Conservation (phyloP, 2,797 vertebrate species). For the Myiotriccus ornatus region DNA sequence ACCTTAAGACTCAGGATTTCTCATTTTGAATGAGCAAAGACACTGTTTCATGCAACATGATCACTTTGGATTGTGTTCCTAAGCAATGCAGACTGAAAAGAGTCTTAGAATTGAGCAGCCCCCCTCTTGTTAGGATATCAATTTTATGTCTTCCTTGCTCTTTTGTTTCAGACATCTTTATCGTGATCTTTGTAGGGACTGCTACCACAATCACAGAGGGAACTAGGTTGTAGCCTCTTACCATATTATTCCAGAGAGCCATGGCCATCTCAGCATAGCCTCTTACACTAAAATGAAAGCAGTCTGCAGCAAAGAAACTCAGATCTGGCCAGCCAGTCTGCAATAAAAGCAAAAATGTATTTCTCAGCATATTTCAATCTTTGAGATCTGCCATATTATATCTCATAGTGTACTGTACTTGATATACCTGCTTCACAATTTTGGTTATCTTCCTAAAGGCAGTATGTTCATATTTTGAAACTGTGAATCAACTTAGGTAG, state of each 20-base stretch:
- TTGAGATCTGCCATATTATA: not conserved
- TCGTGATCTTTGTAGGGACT: not conserved
- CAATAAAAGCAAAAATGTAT: not conserved
- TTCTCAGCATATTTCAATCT: not conserved
- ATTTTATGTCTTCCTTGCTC: not conserved
- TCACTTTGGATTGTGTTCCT: not conserved
- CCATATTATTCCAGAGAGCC: slow-evolving; percentile 96
- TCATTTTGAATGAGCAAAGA: not conserved
- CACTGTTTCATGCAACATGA: not conserved
- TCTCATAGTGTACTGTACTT: not conserved
- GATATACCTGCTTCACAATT: not conserved
- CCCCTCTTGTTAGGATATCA: not conserved
- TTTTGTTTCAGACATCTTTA: not conserved
- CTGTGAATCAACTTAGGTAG: not conserved
- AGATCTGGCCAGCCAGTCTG: slow-evolving; percentile 80
- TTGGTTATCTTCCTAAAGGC: not conserved
- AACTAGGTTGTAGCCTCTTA: slow-evolving; percentile 34
- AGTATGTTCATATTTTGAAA: not conserved
- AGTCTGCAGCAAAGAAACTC: slow-evolving; percentile 88
- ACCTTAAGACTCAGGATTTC: not conserved
- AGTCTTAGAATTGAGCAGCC: not conserved
- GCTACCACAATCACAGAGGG: not conserved
- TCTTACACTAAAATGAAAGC: slow-evolving; percentile 88
- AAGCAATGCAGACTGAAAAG: not conserved
- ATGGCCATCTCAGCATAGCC: slow-evolving; percentile 88